phyloP scores from a whole-genome alignment of 2,113 vertebrate species.

The Microtus oregoni region DNA sequence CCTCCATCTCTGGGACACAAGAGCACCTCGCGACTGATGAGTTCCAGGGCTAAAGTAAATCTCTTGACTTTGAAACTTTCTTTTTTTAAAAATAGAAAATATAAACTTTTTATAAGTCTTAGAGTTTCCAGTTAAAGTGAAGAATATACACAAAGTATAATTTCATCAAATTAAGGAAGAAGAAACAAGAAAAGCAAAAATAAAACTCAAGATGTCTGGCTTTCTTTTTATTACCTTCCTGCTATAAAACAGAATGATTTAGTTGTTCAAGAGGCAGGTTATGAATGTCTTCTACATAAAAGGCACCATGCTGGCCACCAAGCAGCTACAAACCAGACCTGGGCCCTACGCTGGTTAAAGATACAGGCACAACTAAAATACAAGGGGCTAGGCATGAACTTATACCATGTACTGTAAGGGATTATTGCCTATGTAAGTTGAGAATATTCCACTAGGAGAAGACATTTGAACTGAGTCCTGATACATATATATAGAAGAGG shows the following conservation, averaged over 20 bases:
- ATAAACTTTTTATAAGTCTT: background rate
- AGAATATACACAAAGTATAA: conserved; percentile 11
- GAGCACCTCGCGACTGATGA: background rate
- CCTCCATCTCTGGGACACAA: background rate
- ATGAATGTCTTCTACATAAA: background rate
- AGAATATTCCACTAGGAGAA: background rate
- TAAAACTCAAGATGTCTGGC: conserved; percentile 39
- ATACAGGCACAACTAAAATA: background rate
- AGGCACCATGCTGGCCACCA: background rate
- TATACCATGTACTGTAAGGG: no score
- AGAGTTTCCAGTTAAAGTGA: background rate
- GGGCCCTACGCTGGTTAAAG: background rate
- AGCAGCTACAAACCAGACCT: background rate
- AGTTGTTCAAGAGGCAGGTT: background rate
- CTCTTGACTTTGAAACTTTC: background rate
- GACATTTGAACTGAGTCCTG: background rate
- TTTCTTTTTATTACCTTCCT: conserved; percentile 46
- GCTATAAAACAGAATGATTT: conserved; percentile 25
- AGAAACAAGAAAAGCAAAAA: conserved; percentile 25
- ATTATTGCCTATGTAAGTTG: background rate
- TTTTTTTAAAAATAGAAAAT: conserved; percentile 19
- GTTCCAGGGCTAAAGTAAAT: conserved; percentile 7
- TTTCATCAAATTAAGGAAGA: conserved; percentile 24
- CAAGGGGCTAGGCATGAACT: rapidly evolving
- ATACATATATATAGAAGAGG: background rate